phyloP scores from a whole-genome alignment of 35 echinoderm and acorn worm genomes.

The Apostichopus japonicus region DNA sequence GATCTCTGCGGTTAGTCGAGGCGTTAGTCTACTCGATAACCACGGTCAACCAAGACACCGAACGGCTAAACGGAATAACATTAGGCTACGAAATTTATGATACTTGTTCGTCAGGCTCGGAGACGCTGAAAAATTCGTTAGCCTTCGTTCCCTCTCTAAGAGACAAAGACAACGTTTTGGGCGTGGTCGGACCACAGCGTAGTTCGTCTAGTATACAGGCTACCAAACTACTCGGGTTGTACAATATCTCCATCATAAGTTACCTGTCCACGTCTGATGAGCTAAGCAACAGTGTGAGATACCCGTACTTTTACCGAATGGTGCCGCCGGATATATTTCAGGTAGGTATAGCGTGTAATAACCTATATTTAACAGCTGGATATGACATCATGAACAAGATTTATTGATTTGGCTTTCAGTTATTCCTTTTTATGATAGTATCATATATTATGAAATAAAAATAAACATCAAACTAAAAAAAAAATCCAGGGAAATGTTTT shows the following conservation, averaged over 20 bases:
- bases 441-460: no score
- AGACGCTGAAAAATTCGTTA: conserved; percentile 66
- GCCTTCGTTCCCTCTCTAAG: conserved; percentile 72
- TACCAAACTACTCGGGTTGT: conserved; percentile 18
- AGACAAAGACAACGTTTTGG: background rate
- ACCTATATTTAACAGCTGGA: no score
- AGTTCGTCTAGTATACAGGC: conserved; percentile 36
- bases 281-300: conserved; percentile 34
- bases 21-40: conserved; percentile 45
- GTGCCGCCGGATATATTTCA: conserved; percentile 65
- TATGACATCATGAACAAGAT: no score
- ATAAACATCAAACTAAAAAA: no score
- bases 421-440: no score
- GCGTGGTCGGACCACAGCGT: conserved; percentile 59
- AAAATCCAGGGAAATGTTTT: no score
- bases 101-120: conserved; percentile 79
- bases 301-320: conserved; percentile 51
- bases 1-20: conserved; percentile 42
- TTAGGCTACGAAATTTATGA: conserved; percentile 93
- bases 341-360: background rate
- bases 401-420: no score
- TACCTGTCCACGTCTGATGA: conserved; percentile 60
- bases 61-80: background rate
- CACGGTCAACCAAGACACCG: background rate
- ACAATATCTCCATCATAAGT: conserved; percentile 39